phyloP scores from a whole-genome alignment of 53 echinoderm and acorn worm species.

The Echinometra lucunter region DNA sequence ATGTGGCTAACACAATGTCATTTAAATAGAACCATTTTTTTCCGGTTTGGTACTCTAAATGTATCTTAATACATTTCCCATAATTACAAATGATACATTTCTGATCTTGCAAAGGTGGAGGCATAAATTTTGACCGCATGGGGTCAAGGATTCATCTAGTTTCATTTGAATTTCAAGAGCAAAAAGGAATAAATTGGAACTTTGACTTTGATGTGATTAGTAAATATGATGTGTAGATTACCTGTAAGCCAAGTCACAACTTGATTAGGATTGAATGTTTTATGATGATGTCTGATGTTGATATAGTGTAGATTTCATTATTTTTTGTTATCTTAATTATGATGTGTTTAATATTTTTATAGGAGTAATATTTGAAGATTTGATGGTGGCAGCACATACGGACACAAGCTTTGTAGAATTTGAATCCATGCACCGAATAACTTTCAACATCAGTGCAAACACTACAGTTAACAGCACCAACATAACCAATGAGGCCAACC shows the following conservation, averaged over 20 bases:
- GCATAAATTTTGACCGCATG: too few species aligned
- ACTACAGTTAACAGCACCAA: slow-evolving; percentile 12
- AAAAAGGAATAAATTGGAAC: neutral
- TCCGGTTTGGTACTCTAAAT: too few species aligned
- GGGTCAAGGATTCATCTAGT: too few species aligned
- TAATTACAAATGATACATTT: too few species aligned
- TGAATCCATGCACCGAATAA: slow-evolving; percentile 35
- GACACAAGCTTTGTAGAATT: slow-evolving; percentile 60
- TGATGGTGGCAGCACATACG: slow-evolving; percentile 6
- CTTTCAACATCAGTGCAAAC: slow-evolving; percentile 55
- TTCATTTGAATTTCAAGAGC: neutral
- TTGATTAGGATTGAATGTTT: neutral
- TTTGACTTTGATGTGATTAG: neutral
- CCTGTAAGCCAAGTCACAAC: neutral
- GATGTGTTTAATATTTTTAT: neutral
- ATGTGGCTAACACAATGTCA: too few species aligned
- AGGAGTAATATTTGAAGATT: neutral
- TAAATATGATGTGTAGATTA: neutral
- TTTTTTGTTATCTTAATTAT: neutral
- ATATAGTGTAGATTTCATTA: neutral
- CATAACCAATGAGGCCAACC: slow-evolving; percentile 30
- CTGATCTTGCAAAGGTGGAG: too few species aligned
- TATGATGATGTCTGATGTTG: neutral
- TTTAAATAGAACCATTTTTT: too few species aligned
- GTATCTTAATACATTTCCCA: too few species aligned